Conservation (phyloP, 2,888 invertebrate genomes). For the Macrostomum cliftonense region DNA sequence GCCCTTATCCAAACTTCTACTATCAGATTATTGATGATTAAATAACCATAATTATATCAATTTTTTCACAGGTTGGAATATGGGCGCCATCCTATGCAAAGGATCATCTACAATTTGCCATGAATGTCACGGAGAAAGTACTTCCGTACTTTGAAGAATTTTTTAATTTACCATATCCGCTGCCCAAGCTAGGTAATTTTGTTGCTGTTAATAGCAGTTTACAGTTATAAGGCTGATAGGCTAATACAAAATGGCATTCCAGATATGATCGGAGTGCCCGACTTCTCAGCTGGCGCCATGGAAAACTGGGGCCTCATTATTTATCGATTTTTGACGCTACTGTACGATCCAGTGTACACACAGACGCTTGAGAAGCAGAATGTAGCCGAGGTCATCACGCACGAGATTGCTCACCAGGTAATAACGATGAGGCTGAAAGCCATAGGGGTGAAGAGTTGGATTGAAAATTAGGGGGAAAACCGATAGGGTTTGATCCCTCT, state of each 20-base stretch:
- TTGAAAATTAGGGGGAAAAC: too few species aligned
- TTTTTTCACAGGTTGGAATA: conserved; percentile 40
- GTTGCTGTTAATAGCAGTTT: too few species aligned
- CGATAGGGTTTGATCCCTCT: too few species aligned
- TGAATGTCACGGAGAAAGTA: conserved; percentile 57
- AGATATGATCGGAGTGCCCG: conserved; percentile 36
- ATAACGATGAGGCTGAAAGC: neutral
- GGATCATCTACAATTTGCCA: conserved; percentile 51
- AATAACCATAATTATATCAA: neutral
- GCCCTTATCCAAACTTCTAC: too few species aligned
- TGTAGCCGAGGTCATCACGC: conserved; percentile 29
- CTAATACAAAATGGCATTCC: conserved; percentile 8
- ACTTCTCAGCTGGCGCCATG: conserved; percentile 36
- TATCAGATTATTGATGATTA: too few species aligned
- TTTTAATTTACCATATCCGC: conserved; percentile 36
- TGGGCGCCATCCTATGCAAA: conserved; percentile 53
- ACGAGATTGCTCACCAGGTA: conserved; percentile 38
- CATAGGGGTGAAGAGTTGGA: too few species aligned
- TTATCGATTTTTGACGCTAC: conserved; percentile 26
- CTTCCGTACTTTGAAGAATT: conserved; percentile 42
- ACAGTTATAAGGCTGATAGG: too few species aligned
- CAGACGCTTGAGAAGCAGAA: conserved; percentile 19
- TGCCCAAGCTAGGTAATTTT: conserved; percentile 34
- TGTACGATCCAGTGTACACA: conserved; percentile 23
- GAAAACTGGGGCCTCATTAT: conserved; percentile 38